A percentile compares a stretch with the other conserved stretches of the same genome.
phyloP scores from a whole-genome alignment of 2,113 vertebrate genomes.

The Grammomys dolichurus region DNA sequence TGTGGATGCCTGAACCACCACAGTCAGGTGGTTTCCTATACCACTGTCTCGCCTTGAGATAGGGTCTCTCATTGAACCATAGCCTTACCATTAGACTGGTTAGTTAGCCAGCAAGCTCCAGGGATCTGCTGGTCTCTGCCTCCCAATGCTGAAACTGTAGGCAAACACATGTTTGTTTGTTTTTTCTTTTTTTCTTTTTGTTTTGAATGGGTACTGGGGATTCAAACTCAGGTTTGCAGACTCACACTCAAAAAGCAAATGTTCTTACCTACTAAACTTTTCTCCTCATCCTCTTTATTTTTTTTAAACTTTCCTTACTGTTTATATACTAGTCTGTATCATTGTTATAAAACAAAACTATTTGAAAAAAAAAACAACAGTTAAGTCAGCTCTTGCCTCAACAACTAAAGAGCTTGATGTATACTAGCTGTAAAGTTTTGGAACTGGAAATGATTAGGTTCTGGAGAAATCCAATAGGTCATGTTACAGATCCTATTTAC shows the following conservation, averaged over 20 bases:
- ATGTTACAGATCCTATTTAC: constrained; percentile 13
- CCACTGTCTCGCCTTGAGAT: background rate
- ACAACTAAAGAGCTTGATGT: constrained; percentile 21
- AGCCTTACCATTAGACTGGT: background rate
- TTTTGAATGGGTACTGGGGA: background rate
- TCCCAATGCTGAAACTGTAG: background rate
- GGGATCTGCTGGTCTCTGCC: background rate
- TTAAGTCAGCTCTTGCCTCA: constrained; percentile 40
- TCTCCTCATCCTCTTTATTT: background rate
- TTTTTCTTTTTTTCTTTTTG: no score
- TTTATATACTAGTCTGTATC: constrained; percentile 24
- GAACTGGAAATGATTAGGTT: constrained; percentile 37
- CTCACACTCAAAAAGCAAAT: background rate
- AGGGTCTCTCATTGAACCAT: background rate
- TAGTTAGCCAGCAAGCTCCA: background rate
- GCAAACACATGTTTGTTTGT: background rate
- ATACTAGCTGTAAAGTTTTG: background rate
- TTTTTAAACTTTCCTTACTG: background rate
- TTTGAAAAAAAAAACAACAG: constrained; percentile 13
- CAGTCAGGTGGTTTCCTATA: background rate
- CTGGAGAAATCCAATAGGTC: constrained; percentile 33
- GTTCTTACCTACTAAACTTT: background rate
- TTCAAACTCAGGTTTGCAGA: background rate
- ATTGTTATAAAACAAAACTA: constrained; percentile 50
- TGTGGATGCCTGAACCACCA: background rate